Conservation (phyloP, 2,888 invertebrate genomes). For the Acanthosepion lycidas region DNA sequence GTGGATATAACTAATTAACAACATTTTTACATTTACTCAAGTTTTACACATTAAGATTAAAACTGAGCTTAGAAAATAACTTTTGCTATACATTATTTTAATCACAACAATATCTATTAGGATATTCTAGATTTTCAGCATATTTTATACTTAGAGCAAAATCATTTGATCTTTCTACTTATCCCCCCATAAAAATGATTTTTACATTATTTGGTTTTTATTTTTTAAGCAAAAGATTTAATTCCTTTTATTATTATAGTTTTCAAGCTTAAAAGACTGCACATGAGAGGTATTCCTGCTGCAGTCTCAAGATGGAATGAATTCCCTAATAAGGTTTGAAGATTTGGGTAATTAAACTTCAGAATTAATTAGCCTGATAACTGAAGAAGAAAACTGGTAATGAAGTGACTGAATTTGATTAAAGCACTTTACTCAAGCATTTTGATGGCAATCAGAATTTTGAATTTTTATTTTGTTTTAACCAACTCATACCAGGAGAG, state of each 20-base stretch:
- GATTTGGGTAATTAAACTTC: neutral
- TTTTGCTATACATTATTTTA: too few species aligned
- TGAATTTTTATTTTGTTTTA: neutral
- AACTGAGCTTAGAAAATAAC: too few species aligned
- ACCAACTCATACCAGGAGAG: neutral
- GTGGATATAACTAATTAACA: too few species aligned
- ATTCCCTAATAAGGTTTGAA: slow-evolving; percentile 1
- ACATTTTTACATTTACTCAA: too few species aligned
- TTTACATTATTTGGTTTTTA: neutral
- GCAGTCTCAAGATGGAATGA: neutral
- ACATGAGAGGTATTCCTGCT: neutral
- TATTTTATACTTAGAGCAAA: too few species aligned
- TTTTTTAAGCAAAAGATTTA: neutral
- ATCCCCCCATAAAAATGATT: neutral
- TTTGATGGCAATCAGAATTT: slow-evolving; percentile 3
- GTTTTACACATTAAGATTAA: too few species aligned
- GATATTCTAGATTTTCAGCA: too few species aligned
- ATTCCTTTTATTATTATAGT: neutral
- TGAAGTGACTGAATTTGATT: neutral
- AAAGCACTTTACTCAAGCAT: neutral
- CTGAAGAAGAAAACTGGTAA: neutral
- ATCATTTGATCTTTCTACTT: too few species aligned
- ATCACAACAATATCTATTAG: too few species aligned
- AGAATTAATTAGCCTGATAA: neutral
- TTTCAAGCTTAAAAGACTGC: neutral